phyloP scores from a whole-genome alignment of 2,888 invertebrate genomes.

The Ptycholaimellus sp. region DNA sequence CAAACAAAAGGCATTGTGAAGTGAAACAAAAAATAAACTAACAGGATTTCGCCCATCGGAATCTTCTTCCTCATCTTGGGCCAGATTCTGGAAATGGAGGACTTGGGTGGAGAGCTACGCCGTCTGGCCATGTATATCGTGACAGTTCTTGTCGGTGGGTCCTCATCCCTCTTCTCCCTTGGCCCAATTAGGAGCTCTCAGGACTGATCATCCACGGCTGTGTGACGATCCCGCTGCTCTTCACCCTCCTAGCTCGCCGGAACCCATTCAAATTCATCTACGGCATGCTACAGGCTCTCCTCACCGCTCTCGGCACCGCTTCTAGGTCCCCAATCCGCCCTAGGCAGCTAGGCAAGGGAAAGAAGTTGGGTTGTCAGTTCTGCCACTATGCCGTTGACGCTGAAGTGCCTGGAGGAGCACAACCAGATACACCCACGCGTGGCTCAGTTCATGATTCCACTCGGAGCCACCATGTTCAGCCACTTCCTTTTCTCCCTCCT shows the following conservation, averaged over 20 bases:
- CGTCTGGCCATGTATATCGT: conserved; percentile 20
- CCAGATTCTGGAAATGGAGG: conserved; percentile 19
- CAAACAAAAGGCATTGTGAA: neutral
- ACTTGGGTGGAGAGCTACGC: conserved; percentile 14
- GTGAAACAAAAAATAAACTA: neutral
- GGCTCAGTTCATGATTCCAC: conserved; percentile 61
- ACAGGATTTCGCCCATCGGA: conserved; percentile 9
- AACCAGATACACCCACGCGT: conserved; percentile 53
- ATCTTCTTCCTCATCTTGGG: conserved; percentile 10
- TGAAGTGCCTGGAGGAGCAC: conserved; percentile 53
- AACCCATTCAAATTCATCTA: conserved; percentile 20
- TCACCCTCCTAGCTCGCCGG: conserved; percentile 14
- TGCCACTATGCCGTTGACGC: conserved; percentile 63
- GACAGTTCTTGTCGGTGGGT: neutral
- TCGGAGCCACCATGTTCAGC: conserved; percentile 45
- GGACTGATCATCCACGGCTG: conserved; percentile 18
- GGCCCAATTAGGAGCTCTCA: too few relatives aligned
- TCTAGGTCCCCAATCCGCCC: too few relatives aligned
- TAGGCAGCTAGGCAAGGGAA: conserved; percentile 16
- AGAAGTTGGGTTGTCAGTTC: conserved; percentile 39
- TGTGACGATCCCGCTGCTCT: conserved; percentile 18
- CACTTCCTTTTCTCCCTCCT: neutral
- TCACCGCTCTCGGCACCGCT: conserved; percentile 23
- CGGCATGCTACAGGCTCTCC: conserved; percentile 20
- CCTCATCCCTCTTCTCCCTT: too few relatives aligned